phyloP scores from a whole-genome alignment of 2,888 invertebrate species.

The Baccha elongata region DNA sequence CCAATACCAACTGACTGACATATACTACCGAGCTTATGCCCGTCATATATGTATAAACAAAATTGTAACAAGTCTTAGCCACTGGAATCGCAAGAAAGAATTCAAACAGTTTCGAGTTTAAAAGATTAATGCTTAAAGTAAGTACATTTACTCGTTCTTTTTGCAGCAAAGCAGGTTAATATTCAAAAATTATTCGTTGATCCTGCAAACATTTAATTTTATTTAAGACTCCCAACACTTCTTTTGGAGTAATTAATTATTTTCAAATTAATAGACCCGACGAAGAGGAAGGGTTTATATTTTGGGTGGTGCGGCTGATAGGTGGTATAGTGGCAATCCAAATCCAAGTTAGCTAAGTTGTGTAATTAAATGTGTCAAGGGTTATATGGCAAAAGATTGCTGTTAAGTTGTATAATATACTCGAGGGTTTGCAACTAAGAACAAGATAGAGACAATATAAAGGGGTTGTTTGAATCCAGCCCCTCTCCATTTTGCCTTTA shows the following conservation, averaged over 20 bases:
- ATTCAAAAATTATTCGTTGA: not conserved
- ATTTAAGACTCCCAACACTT: constrained; percentile 78
- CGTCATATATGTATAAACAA: too few relatives aligned
- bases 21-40: too few relatives aligned
- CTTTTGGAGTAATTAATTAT: constrained; percentile 77
- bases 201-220: not conserved
- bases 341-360: constrained; percentile 75
- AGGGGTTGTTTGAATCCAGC: constrained; percentile 15
- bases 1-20: too few relatives aligned
- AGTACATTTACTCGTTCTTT: too few relatives aligned
- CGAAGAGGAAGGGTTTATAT: not conserved
- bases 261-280: constrained; percentile 76
- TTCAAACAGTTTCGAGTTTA: too few relatives aligned
- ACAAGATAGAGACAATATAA: constrained; percentile 40
- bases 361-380: constrained; percentile 78
- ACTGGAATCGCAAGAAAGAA: too few relatives aligned
- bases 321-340: constrained; percentile 44
- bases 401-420: constrained; percentile 62
- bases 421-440: constrained; percentile 37
- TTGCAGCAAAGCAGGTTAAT: too few relatives aligned
- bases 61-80: too few relatives aligned
- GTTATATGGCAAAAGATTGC: constrained; percentile 74
- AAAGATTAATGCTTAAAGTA: too few relatives aligned
- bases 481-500: constrained; percentile 4
- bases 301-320: not conserved